Conservation (phyloP, 1,140 invertebrate genomes). For the Bactericera cockerelli region DNA sequence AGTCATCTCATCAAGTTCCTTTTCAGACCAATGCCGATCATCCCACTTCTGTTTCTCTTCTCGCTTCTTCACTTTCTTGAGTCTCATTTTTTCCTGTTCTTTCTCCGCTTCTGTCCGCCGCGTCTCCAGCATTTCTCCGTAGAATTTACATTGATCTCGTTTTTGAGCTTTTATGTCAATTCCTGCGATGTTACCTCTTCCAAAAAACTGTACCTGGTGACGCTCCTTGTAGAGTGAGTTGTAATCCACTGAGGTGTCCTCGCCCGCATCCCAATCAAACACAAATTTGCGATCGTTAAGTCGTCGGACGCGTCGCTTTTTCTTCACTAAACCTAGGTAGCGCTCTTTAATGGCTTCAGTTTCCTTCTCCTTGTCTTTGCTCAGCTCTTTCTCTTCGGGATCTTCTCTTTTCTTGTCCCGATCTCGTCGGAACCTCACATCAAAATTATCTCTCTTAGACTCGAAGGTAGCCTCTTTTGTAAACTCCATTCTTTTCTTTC, state of each 20-base stretch:
- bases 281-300: conserved; percentile 98
- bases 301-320: conserved; percentile 76
- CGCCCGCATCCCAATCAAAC: conserved; percentile 98
- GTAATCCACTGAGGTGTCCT: conserved; percentile 97
- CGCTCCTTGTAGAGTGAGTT: conserved; percentile 92
- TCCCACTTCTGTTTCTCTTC: conserved; percentile 99
- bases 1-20: conserved; percentile 87
- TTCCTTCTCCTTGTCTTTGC: conserved; percentile 80
- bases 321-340: conserved; percentile 88
- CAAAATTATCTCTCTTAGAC: conserved; percentile 16
- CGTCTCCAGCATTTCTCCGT: conserved; percentile 89
- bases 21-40: conserved; percentile 97
- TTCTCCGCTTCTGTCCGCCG: conserved; percentile 92
- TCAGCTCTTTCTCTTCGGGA: conserved; percentile 36
- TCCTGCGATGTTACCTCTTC: conserved; percentile 91
- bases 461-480: conserved; percentile 34
- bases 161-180: conserved; percentile 97
- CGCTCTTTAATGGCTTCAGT: conserved; percentile 85
- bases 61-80: conserved; percentile 87
- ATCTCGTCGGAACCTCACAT: conserved; percentile 16
- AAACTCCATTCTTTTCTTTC: conserved; percentile 44
- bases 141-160: conserved; percentile 94
- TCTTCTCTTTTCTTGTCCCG: conserved; percentile 28
- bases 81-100: conserved; percentile 84
- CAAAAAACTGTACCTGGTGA: conserved; percentile 94